Percentiles rank a stretch among this genome's conserved stretches.
Conservation (phyloP, 2,888 invertebrate genomes). For the Leptothorax acervorum region DNA sequence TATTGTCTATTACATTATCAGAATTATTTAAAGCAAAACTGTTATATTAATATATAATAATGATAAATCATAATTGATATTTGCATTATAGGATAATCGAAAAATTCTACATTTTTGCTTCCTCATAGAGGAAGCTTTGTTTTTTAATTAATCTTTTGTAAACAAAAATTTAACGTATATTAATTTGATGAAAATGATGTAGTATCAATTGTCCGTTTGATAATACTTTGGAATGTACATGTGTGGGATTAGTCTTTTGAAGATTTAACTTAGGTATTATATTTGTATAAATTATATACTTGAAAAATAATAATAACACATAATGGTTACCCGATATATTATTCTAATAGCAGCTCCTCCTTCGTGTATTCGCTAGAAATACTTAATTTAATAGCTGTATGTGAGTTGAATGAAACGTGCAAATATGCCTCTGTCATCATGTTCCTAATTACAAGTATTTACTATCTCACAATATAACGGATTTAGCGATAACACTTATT, state of each 20-base stretch:
- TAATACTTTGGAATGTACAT: neutral
- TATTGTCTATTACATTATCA: slow-evolving; percentile 4
- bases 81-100: neutral
- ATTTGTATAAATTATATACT: slow-evolving; percentile 44
- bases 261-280: slow-evolving; percentile 37
- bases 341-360: slow-evolving; percentile 1
- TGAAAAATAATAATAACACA: slow-evolving; percentile 41
- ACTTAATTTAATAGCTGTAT: slow-evolving; percentile 26
- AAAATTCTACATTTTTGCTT: neutral
- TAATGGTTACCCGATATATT: slow-evolving; percentile 12
- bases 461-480: neutral
- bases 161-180: slow-evolving; percentile 11
- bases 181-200: slow-evolving; percentile 9
- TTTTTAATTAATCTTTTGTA: neutral
- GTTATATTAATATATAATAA: slow-evolving; percentile 27
- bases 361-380: slow-evolving; percentile 10
- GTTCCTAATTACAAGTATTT: slow-evolving; percentile 24
- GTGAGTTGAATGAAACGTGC: neutral
- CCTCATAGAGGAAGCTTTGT: too few species aligned
- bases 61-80: slow-evolving; percentile 7
- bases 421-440: neutral
- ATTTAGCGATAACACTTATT: slow-evolving; percentile 1
- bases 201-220: neutral
- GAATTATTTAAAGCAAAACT: slow-evolving; percentile 7
- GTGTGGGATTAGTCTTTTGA: slow-evolving; percentile 29